A percentile compares a stretch with the other conserved stretches of the same genome.
Evolutionary conservation across 2,113 vertebrate species (phyloP).

Genomic region (Microtus ochrogaster): DNA sequence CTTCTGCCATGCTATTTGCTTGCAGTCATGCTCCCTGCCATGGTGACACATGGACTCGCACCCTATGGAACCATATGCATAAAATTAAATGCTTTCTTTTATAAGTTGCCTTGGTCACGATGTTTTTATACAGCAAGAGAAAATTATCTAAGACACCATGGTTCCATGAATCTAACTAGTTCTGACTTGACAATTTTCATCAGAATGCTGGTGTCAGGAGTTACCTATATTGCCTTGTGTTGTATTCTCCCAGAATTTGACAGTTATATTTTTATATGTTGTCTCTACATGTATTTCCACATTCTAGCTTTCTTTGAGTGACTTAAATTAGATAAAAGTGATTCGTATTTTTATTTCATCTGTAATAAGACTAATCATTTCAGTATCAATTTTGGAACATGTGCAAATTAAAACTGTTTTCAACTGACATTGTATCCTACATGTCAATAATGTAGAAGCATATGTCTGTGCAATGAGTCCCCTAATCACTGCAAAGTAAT

Average conservation of each 20-base stretch:
- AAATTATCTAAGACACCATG: not conserved
- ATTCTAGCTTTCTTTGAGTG: not conserved
- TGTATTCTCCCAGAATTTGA: not conserved
- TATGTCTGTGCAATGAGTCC: not conserved
- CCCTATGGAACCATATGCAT: not conserved
- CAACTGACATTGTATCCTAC: not conserved
- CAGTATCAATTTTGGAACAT: not conserved
- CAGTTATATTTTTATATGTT: not conserved
- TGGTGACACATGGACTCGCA: too few relatives aligned
- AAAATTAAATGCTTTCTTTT: not conserved
- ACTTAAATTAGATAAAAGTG: not conserved
- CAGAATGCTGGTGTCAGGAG: not conserved
- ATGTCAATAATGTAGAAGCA: not conserved
- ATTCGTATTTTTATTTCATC: not conserved
- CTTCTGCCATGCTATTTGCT: not conserved
- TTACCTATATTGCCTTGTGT: not conserved
- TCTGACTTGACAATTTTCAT: not conserved
- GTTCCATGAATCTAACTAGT: not conserved
- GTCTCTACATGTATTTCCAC: not conserved
- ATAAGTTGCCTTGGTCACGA: not conserved
- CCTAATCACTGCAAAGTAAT: not conserved
- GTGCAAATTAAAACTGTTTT: not conserved
- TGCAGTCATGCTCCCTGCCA: not conserved
- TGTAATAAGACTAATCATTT: not conserved
- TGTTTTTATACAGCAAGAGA: not conserved